Evolutionary conservation across 1,140 invertebrate genomes (phyloP), one percentile per base, ranked within the genome.

Genomic region (Magallana ariakensis): DNA sequence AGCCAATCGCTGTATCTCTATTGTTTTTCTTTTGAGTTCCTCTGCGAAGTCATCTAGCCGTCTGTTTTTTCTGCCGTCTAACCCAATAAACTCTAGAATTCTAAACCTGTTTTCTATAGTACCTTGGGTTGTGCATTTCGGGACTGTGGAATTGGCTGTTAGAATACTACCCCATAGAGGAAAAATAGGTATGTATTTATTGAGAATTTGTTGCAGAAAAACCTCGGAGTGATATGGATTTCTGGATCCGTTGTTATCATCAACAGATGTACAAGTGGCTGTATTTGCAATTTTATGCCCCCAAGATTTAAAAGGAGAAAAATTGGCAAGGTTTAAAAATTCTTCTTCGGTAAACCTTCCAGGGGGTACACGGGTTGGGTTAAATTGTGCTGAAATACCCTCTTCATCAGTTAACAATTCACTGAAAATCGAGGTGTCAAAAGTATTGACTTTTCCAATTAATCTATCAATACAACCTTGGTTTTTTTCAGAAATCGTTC

Each of bases 141-240:
- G 10, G 7, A 22, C 10, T 11, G n/a, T 70, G 16, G 11, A 19
- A 8, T 70, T 0, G 62, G 6, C 7, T 22, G 16, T 70, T 1
- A 70, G 19, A 70, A 70, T 6, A 22, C 19, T 70, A 22, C 19
- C 62, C 62, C 62, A 70, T 22, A 70, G 19, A 10, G 5, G 62
- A 7, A 70, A 70, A 19, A 70, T 70, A n/a, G 62, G 62, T 7
- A 70, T 70, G 19, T 70, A 70, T 70, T 22, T n/a, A 22, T 70
- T 70, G 4, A 70, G 19, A 70, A 70, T 70, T 19, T 70, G 62
- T 22, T 70, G 62, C 19, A 22, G 62, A 19, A 70, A 19, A 7
- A 19, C n/a, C 9, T 66, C 62, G 22, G 62, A 66, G 22, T 70
- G 62, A 19, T 22, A 22, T n/a, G 62, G 19, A 8, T 70, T 70